Evolutionary conservation across 2,888 invertebrate genomes (phyloP).

Genomic region (Andricus curvator): DNA sequence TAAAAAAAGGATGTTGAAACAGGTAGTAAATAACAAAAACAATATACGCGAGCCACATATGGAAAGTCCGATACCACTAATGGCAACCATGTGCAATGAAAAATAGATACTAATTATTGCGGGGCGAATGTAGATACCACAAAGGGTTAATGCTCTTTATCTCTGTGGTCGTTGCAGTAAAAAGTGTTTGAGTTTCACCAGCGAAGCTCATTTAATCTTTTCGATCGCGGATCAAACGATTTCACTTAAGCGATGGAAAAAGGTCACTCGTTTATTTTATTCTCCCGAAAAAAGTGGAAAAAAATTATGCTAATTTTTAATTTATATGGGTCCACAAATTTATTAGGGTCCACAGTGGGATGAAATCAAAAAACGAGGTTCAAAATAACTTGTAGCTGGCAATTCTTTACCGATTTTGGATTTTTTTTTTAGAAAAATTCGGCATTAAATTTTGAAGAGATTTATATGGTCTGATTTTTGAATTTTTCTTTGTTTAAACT

Average conservation of each 20-base stretch:
- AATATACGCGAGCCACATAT: constrained; percentile 3
- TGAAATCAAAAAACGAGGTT: too few species aligned
- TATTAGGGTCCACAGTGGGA: too few species aligned
- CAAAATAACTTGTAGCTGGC: too few species aligned
- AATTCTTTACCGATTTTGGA: too few species aligned
- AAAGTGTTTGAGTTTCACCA: not conserved
- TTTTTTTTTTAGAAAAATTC: too few species aligned
- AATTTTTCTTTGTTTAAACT: too few species aligned
- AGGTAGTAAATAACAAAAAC: not conserved
- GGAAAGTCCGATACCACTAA: constrained; percentile 38
- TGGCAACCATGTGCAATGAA: constrained; percentile 31
- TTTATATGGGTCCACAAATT: not conserved
- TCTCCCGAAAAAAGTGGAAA: not conserved
- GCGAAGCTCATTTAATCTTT: not conserved
- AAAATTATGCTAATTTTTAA: not conserved
- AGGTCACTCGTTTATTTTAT: not conserved
- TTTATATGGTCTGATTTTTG: too few species aligned
- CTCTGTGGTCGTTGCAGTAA: not conserved
- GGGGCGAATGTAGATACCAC: constrained; percentile 14
- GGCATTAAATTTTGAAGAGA: too few species aligned
- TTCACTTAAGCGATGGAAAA: not conserved
- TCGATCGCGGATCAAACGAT: not conserved
- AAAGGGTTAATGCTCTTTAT: constrained; percentile 31
- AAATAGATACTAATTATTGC: constrained; percentile 33
- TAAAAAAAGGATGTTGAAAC: not conserved